Percentiles rank a stretch among this genome's conserved stretches.
Evolutionary conservation across 2,113 vertebrate genomes (phyloP).

Genomic region (Syngnathus floridae): DNA sequence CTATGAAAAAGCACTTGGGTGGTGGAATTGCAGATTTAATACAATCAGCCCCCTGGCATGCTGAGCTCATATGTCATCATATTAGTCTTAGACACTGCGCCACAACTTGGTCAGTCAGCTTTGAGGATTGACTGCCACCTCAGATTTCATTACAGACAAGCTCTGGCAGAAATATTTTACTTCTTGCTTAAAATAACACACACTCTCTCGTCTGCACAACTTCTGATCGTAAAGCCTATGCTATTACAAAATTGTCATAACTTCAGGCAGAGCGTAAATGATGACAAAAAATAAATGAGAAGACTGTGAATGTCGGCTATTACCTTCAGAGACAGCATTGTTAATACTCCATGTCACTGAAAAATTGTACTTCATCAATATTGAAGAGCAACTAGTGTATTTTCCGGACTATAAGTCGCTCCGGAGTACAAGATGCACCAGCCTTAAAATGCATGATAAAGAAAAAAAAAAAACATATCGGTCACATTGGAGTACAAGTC

Average conservation of each 20-base stretch:
- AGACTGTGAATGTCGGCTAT: neutral
- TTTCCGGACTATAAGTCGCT: no score
- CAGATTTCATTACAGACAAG: slow-evolving; percentile 33
- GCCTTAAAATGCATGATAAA: no score
- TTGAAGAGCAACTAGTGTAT: neutral
- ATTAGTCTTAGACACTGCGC: slow-evolving; percentile 24
- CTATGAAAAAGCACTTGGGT: slow-evolving; percentile 29
- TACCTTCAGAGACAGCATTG: neutral
- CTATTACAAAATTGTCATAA: neutral
- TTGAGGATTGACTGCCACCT: slow-evolving; percentile 27
- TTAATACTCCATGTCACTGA: neutral
- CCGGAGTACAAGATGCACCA: no score
- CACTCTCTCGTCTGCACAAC: neutral
- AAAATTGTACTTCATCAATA: no score
- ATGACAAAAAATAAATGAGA: slow-evolving; percentile 5
- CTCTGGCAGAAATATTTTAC: slow-evolving; percentile 13
- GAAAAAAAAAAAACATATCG: no score
- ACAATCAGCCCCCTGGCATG: slow-evolving; percentile 19
- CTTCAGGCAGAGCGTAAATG: slow-evolving; percentile 2
- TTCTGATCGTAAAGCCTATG: neutral
- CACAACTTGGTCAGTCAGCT: slow-evolving; percentile 9
- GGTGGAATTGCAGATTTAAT: slow-evolving; percentile 38
- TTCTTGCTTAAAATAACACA: slow-evolving; percentile 12
- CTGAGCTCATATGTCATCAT: slow-evolving; percentile 20
- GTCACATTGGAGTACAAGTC: no score